Base-by-base conservation (phyloP, 2,888 invertebrate species). In the Ptychoptera albimana region DNA sequence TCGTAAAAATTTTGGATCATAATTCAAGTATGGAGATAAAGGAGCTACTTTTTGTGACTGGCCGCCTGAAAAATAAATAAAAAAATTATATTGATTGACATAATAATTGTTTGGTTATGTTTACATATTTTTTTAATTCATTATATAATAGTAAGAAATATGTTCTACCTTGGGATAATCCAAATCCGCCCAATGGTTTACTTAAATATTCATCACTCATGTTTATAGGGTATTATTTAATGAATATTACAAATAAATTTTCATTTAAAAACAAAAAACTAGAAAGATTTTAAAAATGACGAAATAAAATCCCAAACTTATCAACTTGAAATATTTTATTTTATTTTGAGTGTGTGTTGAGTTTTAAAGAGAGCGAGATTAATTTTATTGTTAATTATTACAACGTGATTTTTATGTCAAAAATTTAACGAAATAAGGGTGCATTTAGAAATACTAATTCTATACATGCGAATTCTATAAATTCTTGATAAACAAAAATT, bases 1-100 rank as follows among this genome's bases (percentile, higher is more conserved):
- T 37, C 83, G 81, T 53, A 92, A 71, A 60, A 84, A 85, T 41
- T 80, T 74, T 13, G 93, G 89, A 65, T 94, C 91, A 66, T 89
- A 88, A 68, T 92, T 93, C 56, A 94, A 71, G 63, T 92, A 94
- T 0, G 94, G 94, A 12, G 81, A 81, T 35, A 74, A 44, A 2
- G 63, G 58, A 30, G 59, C 45, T 36, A 56, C 55, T 46, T 55
- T 56, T 40, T 51, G 50, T 30, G 49, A 42, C 43, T 42, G 39
- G n/a, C 43, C 46, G n/a, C 43, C 46, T 49, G 14, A 9, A 42
- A 42, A 8, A 2, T 31, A 15, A 13, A 12, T 14, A n/a, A 23
- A 39, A 16, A 12, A 15, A 23, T 23, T 23, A 5, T 23, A 23
- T 7, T 23, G 23, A 23, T 23, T n/a, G n/a, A 43, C 3, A 37